Evolutionary conservation across 2,888 invertebrate genomes (phyloP), one percentile per base, ranked within the genome.

Genomic region (Morinoia aosen): DNA sequence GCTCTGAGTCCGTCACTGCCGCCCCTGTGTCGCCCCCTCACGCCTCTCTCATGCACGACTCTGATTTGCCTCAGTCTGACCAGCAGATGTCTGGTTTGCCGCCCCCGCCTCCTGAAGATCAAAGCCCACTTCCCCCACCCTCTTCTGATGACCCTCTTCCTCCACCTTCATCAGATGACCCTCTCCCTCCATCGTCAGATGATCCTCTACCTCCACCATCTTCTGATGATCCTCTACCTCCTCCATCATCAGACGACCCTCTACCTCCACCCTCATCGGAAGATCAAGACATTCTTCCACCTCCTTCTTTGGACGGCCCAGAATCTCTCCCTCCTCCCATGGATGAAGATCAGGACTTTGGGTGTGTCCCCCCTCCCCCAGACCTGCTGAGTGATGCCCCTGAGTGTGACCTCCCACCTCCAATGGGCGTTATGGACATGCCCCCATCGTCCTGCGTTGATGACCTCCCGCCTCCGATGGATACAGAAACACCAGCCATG

Each of bases 301-400:
- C 90, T 40, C 40, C 90, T 14, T 90, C 90, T 25, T 90, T 48
- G 25, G 90, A 93, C 57, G 57, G 56, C 25, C 93, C 93, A 11
- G 93, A 93, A 33, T 57, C 93, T 16, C 93, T 93, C 48, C 93
- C 93, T 93, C 93, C 93, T 56, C 93, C 93, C n/a, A 12, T 93
- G 93, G 93, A 93, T 57, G 93, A 93, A 56, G 93, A 57, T 39
- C 93, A 93, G 14, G 93, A 93, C 93, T 93, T 93, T 33, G 57
- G 93, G 57, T 93, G 57, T 57, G 93, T 93, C 11, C 95, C 95
- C 0, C 95, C 95, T 25, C 95, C 95, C 58, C 64, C 95, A 61
- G 95, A 95, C 39, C 64, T 95, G 5, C 95, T 95, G 61, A 95
- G 95, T 33, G 95, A 95, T 61, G 95, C 95, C 64, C 95, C 95